Conservation (phyloP, 2,797 vertebrate genomes). For the Hybognathus amarus region DNA sequence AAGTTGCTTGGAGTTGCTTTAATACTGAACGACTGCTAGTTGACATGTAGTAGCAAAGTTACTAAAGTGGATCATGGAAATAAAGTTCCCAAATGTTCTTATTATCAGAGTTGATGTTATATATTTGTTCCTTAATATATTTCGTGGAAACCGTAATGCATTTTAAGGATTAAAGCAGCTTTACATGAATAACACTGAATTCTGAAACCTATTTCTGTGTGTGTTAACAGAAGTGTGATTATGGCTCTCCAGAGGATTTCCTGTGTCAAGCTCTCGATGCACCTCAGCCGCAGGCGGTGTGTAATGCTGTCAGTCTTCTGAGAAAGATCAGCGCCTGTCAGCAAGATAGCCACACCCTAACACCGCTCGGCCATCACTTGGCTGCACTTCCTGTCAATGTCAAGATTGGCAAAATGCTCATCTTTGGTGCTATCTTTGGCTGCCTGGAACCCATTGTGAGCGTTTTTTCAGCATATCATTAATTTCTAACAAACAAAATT, state of each 20-base stretch:
- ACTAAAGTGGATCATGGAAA: too few species aligned
- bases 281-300: conserved; percentile 92
- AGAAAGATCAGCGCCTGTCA: conserved; percentile 93
- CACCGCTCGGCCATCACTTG: conserved; percentile 93
- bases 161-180: background rate
- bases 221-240: conserved; percentile 89
- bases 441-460: conserved; percentile 94
- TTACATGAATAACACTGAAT: background rate
- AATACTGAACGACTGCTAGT: too few species aligned
- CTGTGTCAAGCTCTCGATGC: conserved; percentile 89
- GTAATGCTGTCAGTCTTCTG: conserved; percentile 90
- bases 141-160: background rate
- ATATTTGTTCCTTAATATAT: background rate
- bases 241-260: conserved; percentile 94
- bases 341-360: conserved; percentile 80
- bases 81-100: background rate
- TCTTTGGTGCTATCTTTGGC: conserved; percentile 95
- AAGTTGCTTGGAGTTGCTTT: too few species aligned
- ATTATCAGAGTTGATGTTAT: background rate
- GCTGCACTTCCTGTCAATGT: conserved; percentile 94
- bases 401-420: conserved; percentile 99
- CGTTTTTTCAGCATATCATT: background rate
- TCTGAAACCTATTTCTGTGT: background rate
- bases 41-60: too few species aligned
- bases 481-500: background rate